Base-by-base conservation (phyloP, 2,888 invertebrate species). In the Lobophora halterata region DNA sequence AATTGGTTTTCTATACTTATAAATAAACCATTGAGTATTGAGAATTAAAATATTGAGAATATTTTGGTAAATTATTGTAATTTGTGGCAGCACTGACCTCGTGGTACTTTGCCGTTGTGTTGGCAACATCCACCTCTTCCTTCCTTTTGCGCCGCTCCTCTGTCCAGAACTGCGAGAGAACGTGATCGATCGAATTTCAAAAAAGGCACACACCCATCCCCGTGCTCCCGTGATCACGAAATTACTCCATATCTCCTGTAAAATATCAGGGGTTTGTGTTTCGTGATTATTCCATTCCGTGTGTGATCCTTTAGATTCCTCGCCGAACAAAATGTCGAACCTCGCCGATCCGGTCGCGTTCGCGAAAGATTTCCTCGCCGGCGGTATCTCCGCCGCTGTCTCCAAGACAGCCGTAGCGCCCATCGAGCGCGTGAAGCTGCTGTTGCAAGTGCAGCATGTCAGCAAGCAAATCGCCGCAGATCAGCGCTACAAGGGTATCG, bases 361-460 rank as follows among this genome's bases (percentile, higher is more conserved):
- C 88, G 89, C 93, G 78, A 96, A 97, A 90, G 97, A 97, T 89
- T 97, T 97, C 86, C 81, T 95, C 69, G 96, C 97, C 68, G 97
- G 97, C 72, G 97, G 97, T 72, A 90, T 97, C 52, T 95, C 97
- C 47, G 97, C 97, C 54, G 97, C 97, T 61, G 93, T 98, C 65
- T 97, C 97, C 64, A 98, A 98, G 87, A 98, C 97, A 55, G 94
- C 95, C 54, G 97, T 97, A 53, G 97, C 98, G 33, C 97, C 98
- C 71, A 97, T 98, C 83, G 97, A 98, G 90, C 93, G 97, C 71
- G 97, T 98, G 45, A 98, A 98, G 88, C 89, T 98, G 76, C 91
- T 98, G 58, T 91, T 98, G 57, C 98, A 98, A 88, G 97, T 97
- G 53, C 97, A 97, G 90, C 95, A 96, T 87, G 95, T 96, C 71